Percentiles rank a stretch among this genome's conserved stretches.
Conservation (phyloP, 1,140 invertebrate species). For the Contarinia nasturtii region DNA sequence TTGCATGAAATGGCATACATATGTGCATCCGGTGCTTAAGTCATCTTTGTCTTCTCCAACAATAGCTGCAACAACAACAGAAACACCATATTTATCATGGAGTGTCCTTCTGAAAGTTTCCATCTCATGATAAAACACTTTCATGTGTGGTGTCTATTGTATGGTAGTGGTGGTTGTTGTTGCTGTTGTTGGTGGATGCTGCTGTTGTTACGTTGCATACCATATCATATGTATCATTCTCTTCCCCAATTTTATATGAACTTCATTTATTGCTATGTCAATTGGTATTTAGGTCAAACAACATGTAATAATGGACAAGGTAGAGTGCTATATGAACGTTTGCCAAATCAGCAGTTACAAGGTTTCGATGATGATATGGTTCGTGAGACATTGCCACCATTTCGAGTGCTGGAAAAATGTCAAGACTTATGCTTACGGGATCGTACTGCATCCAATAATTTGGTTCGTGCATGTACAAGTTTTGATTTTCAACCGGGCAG, state of each 20-base stretch:
- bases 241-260: slow-evolving; percentile 6
- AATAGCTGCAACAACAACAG: no score
- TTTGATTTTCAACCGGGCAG: slow-evolving; percentile 81
- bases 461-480: slow-evolving; percentile 60
- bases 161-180: no score
- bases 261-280: slow-evolving; percentile 8
- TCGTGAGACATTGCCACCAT: slow-evolving; percentile 60
- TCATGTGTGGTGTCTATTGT: no score
- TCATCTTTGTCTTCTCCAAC: no score
- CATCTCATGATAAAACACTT: no score
- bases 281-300: slow-evolving; percentile 37
- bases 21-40: no score
- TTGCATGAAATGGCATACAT: slow-evolving; percentile 7
- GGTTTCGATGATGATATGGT: slow-evolving; percentile 76
- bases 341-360: slow-evolving; percentile 73
- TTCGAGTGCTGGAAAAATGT: slow-evolving; percentile 68
- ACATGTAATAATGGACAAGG: slow-evolving; percentile 75
- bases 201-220: no score
- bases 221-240: slow-evolving; percentile 2
- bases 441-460: slow-evolving; percentile 54
- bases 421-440: slow-evolving; percentile 70
- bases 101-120: no score
- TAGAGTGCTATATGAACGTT: slow-evolving; percentile 67
- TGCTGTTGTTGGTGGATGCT: no score
- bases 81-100: no score